phyloP scores from a whole-genome alignment of 2,113 vertebrate species.

The Marcusenius ussheri region DNA sequence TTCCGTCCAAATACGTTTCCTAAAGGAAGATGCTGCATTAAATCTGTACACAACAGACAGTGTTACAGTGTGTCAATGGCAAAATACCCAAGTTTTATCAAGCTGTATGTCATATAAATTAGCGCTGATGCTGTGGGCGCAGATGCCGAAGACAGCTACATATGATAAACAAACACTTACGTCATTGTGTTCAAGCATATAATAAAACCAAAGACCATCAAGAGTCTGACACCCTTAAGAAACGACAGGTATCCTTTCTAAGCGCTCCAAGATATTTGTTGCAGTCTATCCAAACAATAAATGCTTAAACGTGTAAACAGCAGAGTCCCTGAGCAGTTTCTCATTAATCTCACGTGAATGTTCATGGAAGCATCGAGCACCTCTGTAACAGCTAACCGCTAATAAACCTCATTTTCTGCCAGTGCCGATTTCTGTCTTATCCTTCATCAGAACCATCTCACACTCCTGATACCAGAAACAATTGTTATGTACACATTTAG shows the following conservation, averaged over 20 bases:
- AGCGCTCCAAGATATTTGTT: neutral
- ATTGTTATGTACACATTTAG: neutral
- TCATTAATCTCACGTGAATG: neutral
- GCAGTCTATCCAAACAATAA: neutral
- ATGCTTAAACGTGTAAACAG: neutral
- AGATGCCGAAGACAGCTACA: neutral
- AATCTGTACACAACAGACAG: neutral
- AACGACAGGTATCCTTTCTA: neutral
- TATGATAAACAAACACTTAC: neutral
- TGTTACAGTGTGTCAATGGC: neutral
- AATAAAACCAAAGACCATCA: neutral
- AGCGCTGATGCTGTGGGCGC: neutral
- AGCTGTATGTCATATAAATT: neutral
- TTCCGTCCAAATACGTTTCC: neutral
- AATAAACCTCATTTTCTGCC: neutral
- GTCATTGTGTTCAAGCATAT: neutral
- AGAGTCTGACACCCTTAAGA: neutral
- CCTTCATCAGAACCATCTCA: neutral
- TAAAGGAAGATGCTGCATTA: neutral
- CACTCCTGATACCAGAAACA: neutral
- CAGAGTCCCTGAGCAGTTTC: neutral
- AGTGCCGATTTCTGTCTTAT: neutral
- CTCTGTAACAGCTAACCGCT: neutral
- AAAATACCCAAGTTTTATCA: neutral
- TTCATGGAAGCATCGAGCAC: neutral